Percentiles rank a stretch among this genome's conserved stretches.
phyloP scores from a whole-genome alignment of 2,797 vertebrate species.

The Sebastolobus alascanus region DNA sequence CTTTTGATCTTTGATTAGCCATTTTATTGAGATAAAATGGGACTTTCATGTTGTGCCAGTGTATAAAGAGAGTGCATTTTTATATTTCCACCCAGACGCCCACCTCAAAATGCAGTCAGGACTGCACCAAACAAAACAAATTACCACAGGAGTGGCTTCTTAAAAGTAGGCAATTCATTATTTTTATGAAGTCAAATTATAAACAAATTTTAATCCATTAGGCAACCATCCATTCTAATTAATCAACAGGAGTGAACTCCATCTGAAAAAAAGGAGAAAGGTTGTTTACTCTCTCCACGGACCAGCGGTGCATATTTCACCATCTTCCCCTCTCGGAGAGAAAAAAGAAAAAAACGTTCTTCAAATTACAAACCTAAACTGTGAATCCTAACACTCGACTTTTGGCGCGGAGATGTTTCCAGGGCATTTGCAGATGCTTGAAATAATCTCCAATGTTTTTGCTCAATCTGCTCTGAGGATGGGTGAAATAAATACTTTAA shows the following conservation, averaged over 20 bases:
- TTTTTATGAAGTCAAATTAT: slow-evolving; percentile 87
- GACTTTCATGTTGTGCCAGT: slow-evolving; percentile 71
- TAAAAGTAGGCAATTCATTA: slow-evolving; percentile 84
- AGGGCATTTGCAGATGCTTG: slow-evolving; percentile 99
- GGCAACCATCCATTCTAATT: slow-evolving; percentile 87
- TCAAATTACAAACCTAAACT: slow-evolving; percentile 89
- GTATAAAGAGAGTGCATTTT: slow-evolving; percentile 58
- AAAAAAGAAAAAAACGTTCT: slow-evolving; percentile 53
- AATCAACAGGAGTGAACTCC: slow-evolving; percentile 87
- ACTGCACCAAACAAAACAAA: slow-evolving; percentile 78
- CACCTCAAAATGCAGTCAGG: slow-evolving; percentile 64
- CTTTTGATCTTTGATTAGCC: slow-evolving; percentile 83
- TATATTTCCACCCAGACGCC: slow-evolving; percentile 66
- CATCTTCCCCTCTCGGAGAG: slow-evolving; percentile 64
- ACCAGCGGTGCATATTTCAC: slow-evolving; percentile 84
- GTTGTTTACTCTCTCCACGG: slow-evolving; percentile 83
- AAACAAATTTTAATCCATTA: slow-evolving; percentile 87
- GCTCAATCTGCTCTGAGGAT: slow-evolving; percentile 99
- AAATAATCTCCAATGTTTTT: slow-evolving; percentile 99
- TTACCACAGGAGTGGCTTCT: slow-evolving; percentile 79
- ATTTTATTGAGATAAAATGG: slow-evolving; percentile 81
- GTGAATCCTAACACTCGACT: slow-evolving; percentile 85
- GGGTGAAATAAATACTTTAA: slow-evolving; percentile 99
- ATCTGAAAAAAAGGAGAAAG: slow-evolving; percentile 82
- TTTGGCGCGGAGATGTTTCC: slow-evolving; percentile 97